Evolutionary conservation across 2,797 vertebrate species (phyloP).

Genomic region (Malacoctenus gilli): DNA sequence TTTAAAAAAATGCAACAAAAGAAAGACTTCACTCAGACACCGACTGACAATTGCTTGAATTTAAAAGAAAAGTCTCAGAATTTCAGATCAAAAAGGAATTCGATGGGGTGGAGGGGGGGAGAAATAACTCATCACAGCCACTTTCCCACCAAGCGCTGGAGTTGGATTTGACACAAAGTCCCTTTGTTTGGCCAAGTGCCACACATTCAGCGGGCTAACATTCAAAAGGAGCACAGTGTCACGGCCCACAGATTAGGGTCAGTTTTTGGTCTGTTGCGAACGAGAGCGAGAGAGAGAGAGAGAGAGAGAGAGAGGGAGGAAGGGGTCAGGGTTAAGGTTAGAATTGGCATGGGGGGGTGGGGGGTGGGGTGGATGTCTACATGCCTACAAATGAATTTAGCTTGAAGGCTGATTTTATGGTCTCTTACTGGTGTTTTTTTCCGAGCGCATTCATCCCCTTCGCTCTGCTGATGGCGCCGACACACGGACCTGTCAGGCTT

Average conservation of each 20-base stretch:
- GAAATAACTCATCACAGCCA: conserved; percentile 55
- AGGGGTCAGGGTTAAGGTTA: conserved; percentile 66
- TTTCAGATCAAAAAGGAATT: conserved; percentile 24
- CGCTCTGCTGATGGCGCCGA: conserved; percentile 32
- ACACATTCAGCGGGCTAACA: conserved; percentile 65
- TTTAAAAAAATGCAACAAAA: too few species aligned
- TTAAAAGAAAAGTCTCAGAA: conserved; percentile 1
- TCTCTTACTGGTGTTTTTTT: conserved; percentile 23
- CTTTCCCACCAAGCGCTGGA: conserved; percentile 64
- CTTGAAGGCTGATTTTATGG: conserved; percentile 44
- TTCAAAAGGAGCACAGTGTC: conserved; percentile 68
- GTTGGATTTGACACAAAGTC: conserved; percentile 68
- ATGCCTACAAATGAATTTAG: conserved; percentile 56
- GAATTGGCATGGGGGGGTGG: conserved; percentile 37
- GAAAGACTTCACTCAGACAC: too few species aligned
- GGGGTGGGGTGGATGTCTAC: conserved; percentile 48
- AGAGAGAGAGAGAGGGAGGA: conserved; percentile 42
- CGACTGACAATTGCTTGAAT: too few species aligned
- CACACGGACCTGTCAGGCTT: conserved; percentile 31
- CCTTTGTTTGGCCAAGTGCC: conserved; percentile 71
- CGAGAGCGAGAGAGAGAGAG: conserved; percentile 41
- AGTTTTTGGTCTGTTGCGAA: conserved; percentile 66
- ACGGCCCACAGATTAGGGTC: conserved; percentile 71
- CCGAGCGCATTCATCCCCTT: conserved; percentile 26
- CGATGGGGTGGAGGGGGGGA: too few species aligned